Evolutionary conservation across 2,888 invertebrate genomes (phyloP), one percentile per base, ranked within the genome.

Genomic region (Cryptophagus acutangulus): DNA sequence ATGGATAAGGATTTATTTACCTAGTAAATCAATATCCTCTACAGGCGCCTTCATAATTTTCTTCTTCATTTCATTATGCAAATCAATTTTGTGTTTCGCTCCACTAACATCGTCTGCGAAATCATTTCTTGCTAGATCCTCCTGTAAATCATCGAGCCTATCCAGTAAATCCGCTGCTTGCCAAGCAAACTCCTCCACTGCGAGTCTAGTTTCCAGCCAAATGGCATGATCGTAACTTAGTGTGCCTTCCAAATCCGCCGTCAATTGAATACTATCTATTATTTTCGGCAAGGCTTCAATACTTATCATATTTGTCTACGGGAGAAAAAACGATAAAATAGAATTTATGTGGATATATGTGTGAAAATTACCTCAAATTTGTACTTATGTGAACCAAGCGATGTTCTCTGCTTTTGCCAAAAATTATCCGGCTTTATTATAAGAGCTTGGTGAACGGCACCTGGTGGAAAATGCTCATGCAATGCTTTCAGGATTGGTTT

Each of bases 341-440:
- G 24, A 20, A 20, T n/a, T n/a, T n/a, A 20, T 20, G n/a, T 20
- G 6, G 24, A 20, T 8, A 20, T 20, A 20, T 20, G 6, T n/a
- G 24, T 20, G n/a, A 20, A 20, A 20, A 10, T 31, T 71, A 92
- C 92, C 82, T 97, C 96, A 76, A 97, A 97, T 76, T 94, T 95
- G 77, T 95, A 97, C 77, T 96, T 97, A 72, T 94, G 90, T 73
- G 92, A 91, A 64, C 93, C 93, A 65, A 97, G 81, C 54, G 92
- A 93, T 58, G 95, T 94, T 67, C 95, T 85, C 73, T 97, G 96
- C 73, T 97, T 97, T 73, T 97, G 96, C 96, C 96, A 96, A 76
- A 99, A 97, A 70, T 95, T 96, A 67, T 99, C 97, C 55, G 96
- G 95, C 74, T 97, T 96, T 59, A 97, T 94, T 68, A 99, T 93